Conservation (phyloP, 1,140 invertebrate genomes). For the Temnothorax curvispinosus region DNA sequence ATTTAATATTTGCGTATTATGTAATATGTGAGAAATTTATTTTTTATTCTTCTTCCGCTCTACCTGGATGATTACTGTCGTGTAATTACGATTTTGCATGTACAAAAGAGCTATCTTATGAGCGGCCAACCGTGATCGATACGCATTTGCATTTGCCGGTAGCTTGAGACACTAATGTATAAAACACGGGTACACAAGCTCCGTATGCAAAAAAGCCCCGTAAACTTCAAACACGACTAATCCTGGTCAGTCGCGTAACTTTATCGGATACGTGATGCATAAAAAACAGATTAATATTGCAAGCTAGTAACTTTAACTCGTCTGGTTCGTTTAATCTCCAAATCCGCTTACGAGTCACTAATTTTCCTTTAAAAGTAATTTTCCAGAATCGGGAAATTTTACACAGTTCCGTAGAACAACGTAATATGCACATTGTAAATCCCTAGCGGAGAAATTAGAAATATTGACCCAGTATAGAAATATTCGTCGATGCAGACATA, state of each 20-base stretch:
- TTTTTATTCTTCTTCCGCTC: not conserved
- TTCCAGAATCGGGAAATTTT: not conserved
- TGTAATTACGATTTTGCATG: not conserved
- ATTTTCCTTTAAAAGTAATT: conserved; percentile 37
- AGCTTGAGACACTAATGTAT: conserved; percentile 13
- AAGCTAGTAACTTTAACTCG: conserved; percentile 10
- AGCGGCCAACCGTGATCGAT: conserved; percentile 5
- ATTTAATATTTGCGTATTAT: not conserved
- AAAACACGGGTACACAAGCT: not conserved
- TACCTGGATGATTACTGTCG: not conserved
- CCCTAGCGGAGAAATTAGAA: not conserved
- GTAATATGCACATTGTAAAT: not conserved
- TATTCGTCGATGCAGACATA: not conserved
- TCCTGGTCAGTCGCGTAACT: conserved; percentile 25
- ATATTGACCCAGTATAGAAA: not conserved
- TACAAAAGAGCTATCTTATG: not conserved
- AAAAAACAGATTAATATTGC: conserved; percentile 61
- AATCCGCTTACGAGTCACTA: conserved; percentile 42
- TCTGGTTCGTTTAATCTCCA: not conserved
- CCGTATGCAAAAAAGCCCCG: not conserved
- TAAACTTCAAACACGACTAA: conserved; percentile 24
- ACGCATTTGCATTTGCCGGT: conserved; percentile 16
- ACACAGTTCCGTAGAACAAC: not conserved
- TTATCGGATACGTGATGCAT: not conserved
- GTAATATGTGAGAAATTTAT: conserved; percentile 8